Evolutionary conservation across 1,140 invertebrate genomes (phyloP), one percentile per base, ranked within the genome.

Genomic region (Oncopodura yosiiana): DNA sequence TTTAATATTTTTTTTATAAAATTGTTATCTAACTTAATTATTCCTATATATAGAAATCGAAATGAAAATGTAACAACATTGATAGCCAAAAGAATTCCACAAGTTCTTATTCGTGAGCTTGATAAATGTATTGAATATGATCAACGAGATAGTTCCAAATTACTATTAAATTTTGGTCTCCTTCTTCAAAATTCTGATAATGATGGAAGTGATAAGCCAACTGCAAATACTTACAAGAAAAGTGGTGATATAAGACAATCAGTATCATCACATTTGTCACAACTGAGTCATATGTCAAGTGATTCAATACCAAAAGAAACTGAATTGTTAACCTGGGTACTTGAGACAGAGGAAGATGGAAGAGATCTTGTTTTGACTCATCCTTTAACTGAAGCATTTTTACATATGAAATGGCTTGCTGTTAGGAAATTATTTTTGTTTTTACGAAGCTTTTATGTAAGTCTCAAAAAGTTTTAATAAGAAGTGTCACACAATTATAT

Each of bases 361-460:
- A 32, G 48, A 9, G 48, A 51, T 21, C n/a, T 23, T 16, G 23
- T 57, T 4, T 24, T 57, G 0, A 51, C 42, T 18, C 55, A 57
- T 39, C 55, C 55, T 3, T 26, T 57, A 16, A 57, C 55, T 0
- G 19, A 43, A 27, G 43, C 55, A n/a, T 57, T 57, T 43, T 27
- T 57, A 5, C 36, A 50, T 41, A 30, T 57, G 1, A 57, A 57
- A 26, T 57, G 55, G 55, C 3, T n/a, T 8, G 51, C 51, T 14
- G 42, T 57, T 26, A 16, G 41, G 18, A 51, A 44, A 16, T 38
- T 34, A 26, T 51, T 57, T 24, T 34, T 39, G 3, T 18, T 57
- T 32, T 18, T 45, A 24, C 38, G 49, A 4, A 36, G 21, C 14
- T 21, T 57, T n/a, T 49, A 49, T 39, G 53, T 55, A 45, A 21